These are phyloP conservation scores for Calyptomena viridis DNA, from an alignment of 2,113 vertebrate species.

Conservation along the genomic window DNA sequence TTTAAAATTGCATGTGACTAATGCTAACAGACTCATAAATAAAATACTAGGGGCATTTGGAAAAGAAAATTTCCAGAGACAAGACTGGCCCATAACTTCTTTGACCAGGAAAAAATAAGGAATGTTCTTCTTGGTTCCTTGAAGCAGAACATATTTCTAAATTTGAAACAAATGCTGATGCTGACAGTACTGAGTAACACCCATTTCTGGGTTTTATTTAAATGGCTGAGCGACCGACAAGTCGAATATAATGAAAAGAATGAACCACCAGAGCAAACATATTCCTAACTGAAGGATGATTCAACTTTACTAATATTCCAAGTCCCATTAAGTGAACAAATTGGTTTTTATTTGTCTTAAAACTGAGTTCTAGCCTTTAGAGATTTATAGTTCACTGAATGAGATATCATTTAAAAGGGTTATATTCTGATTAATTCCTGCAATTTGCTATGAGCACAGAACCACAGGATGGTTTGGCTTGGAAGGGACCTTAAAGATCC, in stretches of 20 bases:
- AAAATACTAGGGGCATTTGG: neutral
- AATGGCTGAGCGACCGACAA: constrained; percentile 21
- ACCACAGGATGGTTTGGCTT: neutral
- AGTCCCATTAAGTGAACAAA: neutral
- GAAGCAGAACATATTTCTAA: neutral
- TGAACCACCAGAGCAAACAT: neutral
- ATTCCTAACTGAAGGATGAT: neutral
- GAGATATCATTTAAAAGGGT: neutral
- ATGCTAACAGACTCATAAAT: neutral
- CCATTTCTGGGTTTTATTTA: constrained; percentile 29
- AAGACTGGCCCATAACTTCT: constrained; percentile 13
- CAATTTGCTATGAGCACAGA: neutral
- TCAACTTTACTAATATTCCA: neutral
- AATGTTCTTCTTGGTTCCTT: neutral
- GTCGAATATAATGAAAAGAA: neutral
- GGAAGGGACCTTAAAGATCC: neutral
- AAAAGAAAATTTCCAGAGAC: constrained; percentile 37
- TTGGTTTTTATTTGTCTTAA: neutral
- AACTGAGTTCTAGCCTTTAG: neutral
- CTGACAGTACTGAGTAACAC: neutral
- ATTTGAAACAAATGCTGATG: constrained; percentile 38
- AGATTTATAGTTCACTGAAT: neutral
- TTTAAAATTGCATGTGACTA: neutral
- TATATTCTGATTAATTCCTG: neutral
- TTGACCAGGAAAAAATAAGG: neutral